phyloP scores from a whole-genome alignment of 2,888 invertebrate species.

The Philonicus albiceps region DNA sequence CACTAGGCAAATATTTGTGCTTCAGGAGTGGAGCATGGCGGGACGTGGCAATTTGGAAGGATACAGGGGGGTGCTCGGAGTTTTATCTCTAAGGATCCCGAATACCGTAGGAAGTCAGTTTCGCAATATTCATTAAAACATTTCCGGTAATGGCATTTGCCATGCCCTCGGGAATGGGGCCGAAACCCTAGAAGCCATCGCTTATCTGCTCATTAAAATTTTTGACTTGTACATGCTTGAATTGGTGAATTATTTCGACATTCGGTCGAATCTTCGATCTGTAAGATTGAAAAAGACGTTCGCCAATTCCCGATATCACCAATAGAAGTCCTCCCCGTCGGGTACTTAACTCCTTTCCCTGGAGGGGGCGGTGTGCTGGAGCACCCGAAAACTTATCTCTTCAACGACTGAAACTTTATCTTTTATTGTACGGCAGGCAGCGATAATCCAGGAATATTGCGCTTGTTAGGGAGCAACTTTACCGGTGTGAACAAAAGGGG shows the following conservation, averaged over 20 bases:
- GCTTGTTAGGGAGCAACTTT: background rate
- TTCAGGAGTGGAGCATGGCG: background rate
- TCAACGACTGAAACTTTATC: conserved; percentile 34
- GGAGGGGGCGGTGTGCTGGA: background rate
- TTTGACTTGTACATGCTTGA: conserved; percentile 50
- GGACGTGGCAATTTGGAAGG: background rate
- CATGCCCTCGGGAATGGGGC: background rate
- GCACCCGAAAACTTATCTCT: conserved; percentile 23
- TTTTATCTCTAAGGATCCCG: background rate
- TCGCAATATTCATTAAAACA: conserved; percentile 27
- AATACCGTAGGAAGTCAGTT: background rate
- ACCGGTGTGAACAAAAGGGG: background rate
- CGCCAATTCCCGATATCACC: conserved; percentile 26
- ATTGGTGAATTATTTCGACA: background rate
- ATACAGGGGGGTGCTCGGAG: background rate
- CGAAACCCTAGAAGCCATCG: background rate
- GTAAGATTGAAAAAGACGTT: conserved; percentile 3
- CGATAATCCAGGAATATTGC: conserved; percentile 22
- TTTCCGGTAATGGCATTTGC: background rate
- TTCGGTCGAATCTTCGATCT: background rate
- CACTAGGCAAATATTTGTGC: conserved; percentile 2
- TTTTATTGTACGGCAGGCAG: conserved; percentile 22
- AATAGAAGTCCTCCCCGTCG: background rate
- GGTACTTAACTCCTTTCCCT: background rate
- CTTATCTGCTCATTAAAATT: conserved; percentile 33